Evolutionary conservation across 1,140 invertebrate species (phyloP), one percentile per base, ranked within the genome.

Genomic region (Halyomorpha halys): DNA sequence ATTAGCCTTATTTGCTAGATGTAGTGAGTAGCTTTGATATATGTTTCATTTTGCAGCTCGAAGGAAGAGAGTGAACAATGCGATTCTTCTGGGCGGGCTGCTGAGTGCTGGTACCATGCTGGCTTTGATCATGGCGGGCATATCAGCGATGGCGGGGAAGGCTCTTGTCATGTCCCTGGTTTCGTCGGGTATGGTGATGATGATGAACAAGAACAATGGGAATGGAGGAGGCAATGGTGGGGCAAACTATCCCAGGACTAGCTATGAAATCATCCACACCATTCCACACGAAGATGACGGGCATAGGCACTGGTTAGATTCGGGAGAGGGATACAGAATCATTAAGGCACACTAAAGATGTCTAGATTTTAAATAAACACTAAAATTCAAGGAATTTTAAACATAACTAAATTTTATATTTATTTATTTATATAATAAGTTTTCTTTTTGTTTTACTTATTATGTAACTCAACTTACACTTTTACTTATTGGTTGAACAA

Each of bases 231-330:
- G 51, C 2, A 23, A 23, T 23, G 51, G 51, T 19, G 45, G 3
- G 3, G 5, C n/a, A 13, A 21, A 21, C n/a, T 14, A 23, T 13
- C n/a, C n/a, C 3, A 53, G 21, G 51, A 53, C 51, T 2, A 53
- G 6, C 18, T 53, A 53, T 13, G 51, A 53, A 21, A 53, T 53
- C 16, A 23, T 53, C n/a, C 51, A 53, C 18, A 53, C 51, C n/a
- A 23, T 53, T 13, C 51, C 51, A 18, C 45, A 47, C 3, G 51
- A 53, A 18, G 51, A 53, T 23, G 4, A 53, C 18, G 5, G n/a
- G n/a, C 18, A 53, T 13, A 18, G 18, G n/a, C 51, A 53, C 3
- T 53, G 51, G 51, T n/a, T 21, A 11, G 51, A 53, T 23, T 6
- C 3, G n/a, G 21, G n/a, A 13, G 51, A 53, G 3, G 51, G 51